phyloP scores from a whole-genome alignment of 2,113 vertebrate genomes.

The Podiceps cristatus region DNA sequence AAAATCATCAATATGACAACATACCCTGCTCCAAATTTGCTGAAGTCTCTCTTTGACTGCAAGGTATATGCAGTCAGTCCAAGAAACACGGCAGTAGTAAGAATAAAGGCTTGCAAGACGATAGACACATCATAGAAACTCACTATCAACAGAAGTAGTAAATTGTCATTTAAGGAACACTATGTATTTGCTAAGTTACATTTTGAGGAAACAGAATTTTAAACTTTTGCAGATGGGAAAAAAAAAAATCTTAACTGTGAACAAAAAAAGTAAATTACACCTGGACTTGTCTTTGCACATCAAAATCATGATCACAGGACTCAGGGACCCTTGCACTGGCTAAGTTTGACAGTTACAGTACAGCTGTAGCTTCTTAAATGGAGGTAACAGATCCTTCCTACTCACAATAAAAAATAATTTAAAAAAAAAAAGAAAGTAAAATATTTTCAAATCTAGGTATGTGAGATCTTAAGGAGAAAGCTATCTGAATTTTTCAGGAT shows the following conservation, averaged over 20 bases:
- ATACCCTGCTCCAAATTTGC: constrained; percentile 91
- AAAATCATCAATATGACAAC: constrained; percentile 2
- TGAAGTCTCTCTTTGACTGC: constrained; percentile 95
- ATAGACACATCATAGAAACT: constrained; percentile 89
- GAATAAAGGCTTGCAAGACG: constrained; percentile 89
- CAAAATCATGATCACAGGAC: not conserved
- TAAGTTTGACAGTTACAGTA: not conserved
- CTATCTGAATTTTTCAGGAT: not conserved
- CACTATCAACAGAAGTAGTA: constrained; percentile 78
- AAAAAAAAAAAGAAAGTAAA: not conserved
- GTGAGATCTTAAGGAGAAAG: not conserved
- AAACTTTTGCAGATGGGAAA: not conserved
- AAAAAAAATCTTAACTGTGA: not conserved
- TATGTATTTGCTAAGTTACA: not conserved
- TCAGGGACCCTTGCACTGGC: not conserved
- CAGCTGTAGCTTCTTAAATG: not conserved
- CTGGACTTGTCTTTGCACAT: not conserved
- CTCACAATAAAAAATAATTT: not conserved
- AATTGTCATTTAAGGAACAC: not conserved
- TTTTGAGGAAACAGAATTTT: not conserved
- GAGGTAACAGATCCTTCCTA: not conserved
- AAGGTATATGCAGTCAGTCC: constrained; percentile 90
- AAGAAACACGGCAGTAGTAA: constrained; percentile 90
- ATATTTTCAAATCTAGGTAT: not conserved
- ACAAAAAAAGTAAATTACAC: not conserved